Base-by-base conservation (phyloP, 1,140 invertebrate genomes). In the Ceratina calcarata region DNA sequence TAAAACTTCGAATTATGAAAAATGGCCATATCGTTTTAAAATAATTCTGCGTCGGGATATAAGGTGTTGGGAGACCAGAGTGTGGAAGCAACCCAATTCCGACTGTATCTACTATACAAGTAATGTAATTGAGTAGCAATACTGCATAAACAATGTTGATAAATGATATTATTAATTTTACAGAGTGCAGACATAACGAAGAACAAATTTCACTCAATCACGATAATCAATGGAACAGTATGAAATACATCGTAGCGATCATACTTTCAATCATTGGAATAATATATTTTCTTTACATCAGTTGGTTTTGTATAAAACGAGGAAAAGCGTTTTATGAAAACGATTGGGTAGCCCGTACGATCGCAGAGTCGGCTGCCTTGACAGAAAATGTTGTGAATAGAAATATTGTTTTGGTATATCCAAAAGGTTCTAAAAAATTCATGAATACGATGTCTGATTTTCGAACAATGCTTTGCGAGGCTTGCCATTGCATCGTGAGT, bases 381-480 rank as follows among this genome's bases (percentile, higher is more conserved):
- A 70, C 60, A 16, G 45, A 24, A 1, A 27, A 55, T 32, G 22
- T 78, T 49, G 68, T 71, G 49, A 67, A 65, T 2, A 71, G 74
- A 27, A 80, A 85, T n/a, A 88, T 91, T 20, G 64, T 91, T 22
- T 76, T 91, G 13, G 51, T 91, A 8, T 91, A 91, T 65, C 78
- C 84, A 10, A 88, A 83, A 51, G 85, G 80, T 60, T 79, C 89
- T 8, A 67, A 83, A 20, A 69, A 84, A 10, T 90, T 89, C 55
- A 90, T 90, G 89, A 20, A 64, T 16, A 72, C 88, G 49, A 90
- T 91, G 88, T 37, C 74, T 32, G 83, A 90, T 57, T 88, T 90
- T 74, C 80, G 88, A n/a, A 76, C 79, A 69, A 79, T 78, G 69
- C 81, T 91, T 37, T 64, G 81, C 16, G 71, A 65, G 15, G 72